Evolutionary conservation across 2,113 vertebrate species (phyloP).

Genomic region (Leuciscus idus): DNA sequence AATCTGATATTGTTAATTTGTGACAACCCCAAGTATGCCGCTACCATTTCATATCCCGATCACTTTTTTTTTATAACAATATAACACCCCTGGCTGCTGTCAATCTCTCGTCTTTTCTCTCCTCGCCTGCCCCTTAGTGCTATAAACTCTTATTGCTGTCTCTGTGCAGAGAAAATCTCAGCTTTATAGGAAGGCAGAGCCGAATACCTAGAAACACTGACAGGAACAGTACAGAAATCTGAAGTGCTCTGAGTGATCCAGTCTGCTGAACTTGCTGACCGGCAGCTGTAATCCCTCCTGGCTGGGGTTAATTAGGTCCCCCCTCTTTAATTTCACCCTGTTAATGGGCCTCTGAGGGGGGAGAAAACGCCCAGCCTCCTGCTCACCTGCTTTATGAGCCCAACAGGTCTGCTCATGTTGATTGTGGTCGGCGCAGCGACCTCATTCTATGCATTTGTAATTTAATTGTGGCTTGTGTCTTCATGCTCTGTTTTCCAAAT

Average conservation of each 20-base stretch:
- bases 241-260: slow-evolving; percentile 25
- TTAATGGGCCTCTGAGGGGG: slow-evolving; percentile 27
- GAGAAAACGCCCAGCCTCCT: not conserved
- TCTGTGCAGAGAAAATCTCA: not conserved
- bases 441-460: slow-evolving; percentile 47
- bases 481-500: slow-evolving; percentile 47
- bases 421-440: slow-evolving; percentile 32
- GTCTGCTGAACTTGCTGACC: slow-evolving; percentile 36
- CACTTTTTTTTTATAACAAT: not conserved
- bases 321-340: slow-evolving; percentile 49
- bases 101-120: slow-evolving; percentile 4
- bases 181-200: slow-evolving; percentile 22
- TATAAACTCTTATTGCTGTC: slow-evolving; percentile 13
- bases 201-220: not conserved
- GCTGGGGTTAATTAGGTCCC: slow-evolving; percentile 46
- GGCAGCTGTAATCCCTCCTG: slow-evolving; percentile 22
- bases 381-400: slow-evolving; percentile 12
- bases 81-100: not conserved
- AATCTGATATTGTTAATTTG: not conserved
- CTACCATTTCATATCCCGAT: not conserved
- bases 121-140: not conserved
- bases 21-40: not conserved
- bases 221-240: not conserved
- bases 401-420: slow-evolving; percentile 51
- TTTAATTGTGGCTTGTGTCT: slow-evolving; percentile 45